phyloP scores from a whole-genome alignment of 64 coral and sea anemone genomes.

The Stichodactyla mertensii region DNA sequence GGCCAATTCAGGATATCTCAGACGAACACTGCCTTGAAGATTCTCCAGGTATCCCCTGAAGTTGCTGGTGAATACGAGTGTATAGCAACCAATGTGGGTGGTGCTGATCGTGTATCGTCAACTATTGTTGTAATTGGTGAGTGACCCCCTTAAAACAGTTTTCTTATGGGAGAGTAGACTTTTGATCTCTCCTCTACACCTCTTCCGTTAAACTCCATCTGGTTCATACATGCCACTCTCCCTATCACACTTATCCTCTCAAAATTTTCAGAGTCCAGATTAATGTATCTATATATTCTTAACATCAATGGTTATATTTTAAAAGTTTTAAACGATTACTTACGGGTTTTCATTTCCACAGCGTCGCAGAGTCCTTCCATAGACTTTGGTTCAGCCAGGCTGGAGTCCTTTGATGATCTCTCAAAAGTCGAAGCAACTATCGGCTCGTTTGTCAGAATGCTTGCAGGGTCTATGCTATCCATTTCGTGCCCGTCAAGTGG shows the following conservation, averaged over 20 bases:
- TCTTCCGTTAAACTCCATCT: too few relatives aligned
- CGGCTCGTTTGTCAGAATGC: conserved; percentile 57
- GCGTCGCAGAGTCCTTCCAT: conserved; percentile 41
- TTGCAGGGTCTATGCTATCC: conserved; percentile 36
- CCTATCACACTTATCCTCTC: too few relatives aligned
- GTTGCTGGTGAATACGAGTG: conserved; percentile 70
- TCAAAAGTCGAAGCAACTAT: conserved; percentile 31
- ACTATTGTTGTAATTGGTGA: conserved; percentile 56
- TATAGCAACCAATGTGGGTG: conserved; percentile 59
- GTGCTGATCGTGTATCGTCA: conserved; percentile 54
- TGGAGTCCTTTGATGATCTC: conserved; percentile 51
- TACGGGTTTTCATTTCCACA: neutral
- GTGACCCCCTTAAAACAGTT: neutral
- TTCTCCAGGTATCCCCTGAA: conserved; percentile 23
- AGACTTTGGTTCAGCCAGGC: conserved; percentile 17
- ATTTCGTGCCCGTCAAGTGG: conserved; percentile 46
- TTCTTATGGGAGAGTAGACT: too few relatives aligned
- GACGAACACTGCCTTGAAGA: conserved; percentile 24
- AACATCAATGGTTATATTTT: neutral
- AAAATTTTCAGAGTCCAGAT: too few relatives aligned
- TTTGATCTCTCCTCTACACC: too few relatives aligned
- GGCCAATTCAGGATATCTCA: conserved; percentile 25
- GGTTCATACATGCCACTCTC: too few relatives aligned
- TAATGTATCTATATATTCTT: neutral
- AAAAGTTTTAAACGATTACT: neutral